Evolutionary conservation across 1,140 invertebrate species (phyloP).

Genomic region (Psix sp.): DNA sequence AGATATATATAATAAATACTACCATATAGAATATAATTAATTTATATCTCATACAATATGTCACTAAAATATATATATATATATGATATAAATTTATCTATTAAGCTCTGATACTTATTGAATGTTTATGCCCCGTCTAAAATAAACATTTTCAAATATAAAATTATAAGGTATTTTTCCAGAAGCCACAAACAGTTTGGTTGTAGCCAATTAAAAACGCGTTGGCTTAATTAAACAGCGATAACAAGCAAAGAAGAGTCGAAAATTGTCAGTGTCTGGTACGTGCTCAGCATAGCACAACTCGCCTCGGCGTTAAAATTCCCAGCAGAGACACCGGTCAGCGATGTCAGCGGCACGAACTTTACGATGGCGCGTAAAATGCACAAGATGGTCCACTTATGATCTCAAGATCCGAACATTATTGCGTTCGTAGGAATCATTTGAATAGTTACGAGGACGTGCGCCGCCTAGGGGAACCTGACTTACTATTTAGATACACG

Average conservation of each 20-base stretch:
- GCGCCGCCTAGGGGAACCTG: conserved; percentile 11
- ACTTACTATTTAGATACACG: too few species aligned
- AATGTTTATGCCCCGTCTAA: too few species aligned
- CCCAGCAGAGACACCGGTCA: conserved; percentile 20
- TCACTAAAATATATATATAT: too few species aligned
- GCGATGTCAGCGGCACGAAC: conserved; percentile 28
- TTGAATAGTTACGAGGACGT: conserved; percentile 17
- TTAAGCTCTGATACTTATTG: too few species aligned
- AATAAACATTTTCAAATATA: too few species aligned
- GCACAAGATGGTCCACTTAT: conserved; percentile 25
- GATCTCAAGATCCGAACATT: conserved; percentile 29
- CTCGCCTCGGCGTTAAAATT: conserved; percentile 38
- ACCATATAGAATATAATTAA: not conserved
- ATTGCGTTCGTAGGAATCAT: conserved; percentile 20
- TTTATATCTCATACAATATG: too few species aligned
- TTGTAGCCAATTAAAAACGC: conserved; percentile 17
- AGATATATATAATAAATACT: not conserved
- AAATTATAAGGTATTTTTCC: not conserved
- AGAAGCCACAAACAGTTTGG: not conserved
- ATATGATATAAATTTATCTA: too few species aligned
- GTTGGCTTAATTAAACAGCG: conserved; percentile 25
- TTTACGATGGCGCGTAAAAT: conserved; percentile 33
- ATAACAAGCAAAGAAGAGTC: conserved; percentile 53
- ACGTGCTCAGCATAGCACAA: conserved; percentile 62
- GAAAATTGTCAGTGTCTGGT: conserved; percentile 30